Evolutionary conservation across 1,140 invertebrate genomes (phyloP), one percentile per base, ranked within the genome.

Genomic region (Dolichoris vasculosae): DNA sequence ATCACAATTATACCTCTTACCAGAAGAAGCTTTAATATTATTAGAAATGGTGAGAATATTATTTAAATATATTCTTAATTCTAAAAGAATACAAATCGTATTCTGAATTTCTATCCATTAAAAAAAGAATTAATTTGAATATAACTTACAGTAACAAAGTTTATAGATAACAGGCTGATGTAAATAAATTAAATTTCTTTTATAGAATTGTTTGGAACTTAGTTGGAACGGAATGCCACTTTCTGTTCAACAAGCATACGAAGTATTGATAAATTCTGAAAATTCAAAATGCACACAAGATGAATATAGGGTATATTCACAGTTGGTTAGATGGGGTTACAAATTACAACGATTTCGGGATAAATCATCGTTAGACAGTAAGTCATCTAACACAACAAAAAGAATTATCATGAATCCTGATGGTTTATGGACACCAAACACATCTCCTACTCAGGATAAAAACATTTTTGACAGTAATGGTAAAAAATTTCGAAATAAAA

Each of bases 11-110:
- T 95, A 94, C 89, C 90, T 96, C 3, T 91, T 92, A 46, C 95
- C 95, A 30, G 95, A 96, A 90, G 95, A 96, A 93, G 93, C 95
- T 48, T 90, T 96, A 38, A 94, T 94, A 88, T 92, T 96, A 69
- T 91, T 96, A 88, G 95, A 96, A 94, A 93, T 94, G 90, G 95
- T 95, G 93, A 93, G 92, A 63, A 38, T 40, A 32, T 75, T 48
- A 1, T 63, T 69, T 75, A 23, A 32, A 77, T 23, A 64, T 35
- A 59, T 48, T 64, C 13, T 63, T 26, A 69, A 35, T 69, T 69
- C 35, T 8, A 30, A 35, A 35, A 11, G 30, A 15, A 69, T 35
- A 35, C 7, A 1, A 38, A 35, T 69, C 15, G 2, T 30, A n/a
- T 64, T n/a, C 4, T 46, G 13, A 46, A 46, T 7, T 13, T 13